Evolutionary conservation across 2,888 invertebrate species (phyloP), one percentile per base, ranked within the genome.

Genomic region (Mongoloraphidia duomilia): DNA sequence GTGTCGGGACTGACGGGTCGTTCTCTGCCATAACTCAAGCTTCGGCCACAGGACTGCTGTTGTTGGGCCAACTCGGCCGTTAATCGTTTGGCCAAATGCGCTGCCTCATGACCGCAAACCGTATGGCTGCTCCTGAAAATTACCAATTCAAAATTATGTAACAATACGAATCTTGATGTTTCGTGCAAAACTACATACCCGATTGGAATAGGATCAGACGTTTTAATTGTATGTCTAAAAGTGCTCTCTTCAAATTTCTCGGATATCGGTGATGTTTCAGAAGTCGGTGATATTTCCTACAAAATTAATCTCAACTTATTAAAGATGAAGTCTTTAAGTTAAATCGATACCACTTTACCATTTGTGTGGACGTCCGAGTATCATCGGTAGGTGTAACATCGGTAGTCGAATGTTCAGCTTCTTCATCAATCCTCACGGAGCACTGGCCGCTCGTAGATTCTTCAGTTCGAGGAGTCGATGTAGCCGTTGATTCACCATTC

Each of bases 91-190:
- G 86, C 85, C 52, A 87, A 64, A 55, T 84, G 74, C 57, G 81
- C 80, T 17, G 86, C 86, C 67, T 87, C 87, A 62, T 86, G 85
- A 0, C 86, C 87, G 57, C 83, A 80, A 46, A 86, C 86, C 10
- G 86, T 87, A 66, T 82, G 82, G 60, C 82, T 75, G 54, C 74
- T 69, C 55, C 75, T 77, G 57, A 66, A 60, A 53, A 41, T 40
- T 50, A 43, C 43, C n/a, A 44, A 44, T 41, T 12, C 33, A 48
- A 41, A 43, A 42, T 53, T 54, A 33, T n/a, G 34, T 48, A 39
- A 49, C 37, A 11, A 34, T 37, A 42, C 11, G 3, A n/a, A 17
- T 45, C 6, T 6, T 26, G 6, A 26, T 6, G 26, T 26, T 26
- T 6, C 5, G 26, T 26, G 26, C 33, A 36, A 34, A 38, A 8